phyloP scores from a whole-genome alignment of 2,113 vertebrate species.

The Eidolon helvum region DNA sequence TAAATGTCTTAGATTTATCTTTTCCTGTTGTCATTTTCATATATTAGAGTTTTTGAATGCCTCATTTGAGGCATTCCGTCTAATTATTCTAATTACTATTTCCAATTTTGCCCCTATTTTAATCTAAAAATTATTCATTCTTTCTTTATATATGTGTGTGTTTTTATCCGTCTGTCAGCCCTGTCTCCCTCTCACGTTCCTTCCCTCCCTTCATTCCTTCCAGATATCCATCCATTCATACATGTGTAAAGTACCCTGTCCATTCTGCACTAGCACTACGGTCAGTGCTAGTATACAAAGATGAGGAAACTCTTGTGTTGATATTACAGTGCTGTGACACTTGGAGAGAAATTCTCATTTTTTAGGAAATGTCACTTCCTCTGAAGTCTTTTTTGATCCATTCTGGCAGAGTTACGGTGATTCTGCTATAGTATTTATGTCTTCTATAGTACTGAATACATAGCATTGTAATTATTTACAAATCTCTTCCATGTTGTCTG shows the following conservation, averaged over 20 bases:
- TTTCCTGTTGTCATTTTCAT: neutral
- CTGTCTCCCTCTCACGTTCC: neutral
- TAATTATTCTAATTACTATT: neutral
- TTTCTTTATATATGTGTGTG: neutral
- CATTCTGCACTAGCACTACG: neutral
- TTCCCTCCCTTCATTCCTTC: neutral
- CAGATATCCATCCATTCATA: neutral
- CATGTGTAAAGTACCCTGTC: neutral
- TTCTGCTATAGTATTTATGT: neutral
- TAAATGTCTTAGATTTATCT: neutral
- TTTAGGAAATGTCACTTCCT: conserved; percentile 17
- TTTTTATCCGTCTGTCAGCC: neutral
- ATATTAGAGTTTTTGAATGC: neutral
- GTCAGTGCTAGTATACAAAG: neutral
- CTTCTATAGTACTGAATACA: neutral
- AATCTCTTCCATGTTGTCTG: neutral
- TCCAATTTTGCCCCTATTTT: neutral
- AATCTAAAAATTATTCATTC: neutral
- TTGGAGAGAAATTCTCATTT: conserved; percentile 23
- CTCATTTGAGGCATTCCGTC: neutral
- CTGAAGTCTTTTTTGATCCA: neutral
- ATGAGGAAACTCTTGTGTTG: neutral
- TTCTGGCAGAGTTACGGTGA: neutral
- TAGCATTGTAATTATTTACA: neutral
- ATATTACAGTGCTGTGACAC: neutral